These are phyloP conservation scores for Myopa testacea DNA, from an alignment of 2,888 invertebrate genomes.

Conservation along the genomic window DNA sequence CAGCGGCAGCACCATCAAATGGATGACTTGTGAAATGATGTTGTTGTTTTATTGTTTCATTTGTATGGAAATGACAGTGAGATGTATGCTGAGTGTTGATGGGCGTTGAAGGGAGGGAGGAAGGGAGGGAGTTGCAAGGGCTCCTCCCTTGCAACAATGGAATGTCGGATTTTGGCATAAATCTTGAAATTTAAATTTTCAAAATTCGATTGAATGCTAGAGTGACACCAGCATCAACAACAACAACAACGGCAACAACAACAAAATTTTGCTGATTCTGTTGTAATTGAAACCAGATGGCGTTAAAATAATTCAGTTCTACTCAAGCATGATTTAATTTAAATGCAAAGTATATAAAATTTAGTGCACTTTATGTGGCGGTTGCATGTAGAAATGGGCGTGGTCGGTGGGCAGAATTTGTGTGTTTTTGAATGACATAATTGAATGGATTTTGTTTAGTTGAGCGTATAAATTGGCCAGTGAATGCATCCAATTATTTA, in stretches of 20 bases:
- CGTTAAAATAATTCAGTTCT: constrained; percentile 19
- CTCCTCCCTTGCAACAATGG: background rate
- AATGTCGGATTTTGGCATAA: constrained; percentile 23
- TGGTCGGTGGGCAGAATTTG: no score
- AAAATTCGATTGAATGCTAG: background rate
- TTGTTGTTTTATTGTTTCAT: no score
- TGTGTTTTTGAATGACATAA: no score
- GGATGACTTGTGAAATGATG: background rate
- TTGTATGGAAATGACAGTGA: no score
- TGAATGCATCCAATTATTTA: no score
- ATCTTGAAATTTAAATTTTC: constrained; percentile 27
- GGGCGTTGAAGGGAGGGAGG: no score
- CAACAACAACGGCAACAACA: background rate
- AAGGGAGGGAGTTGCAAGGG: background rate
- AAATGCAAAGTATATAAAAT: no score
- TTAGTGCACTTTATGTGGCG: no score
- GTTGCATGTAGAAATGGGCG: no score
- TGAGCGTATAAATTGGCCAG: no score
- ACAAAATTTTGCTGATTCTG: background rate
- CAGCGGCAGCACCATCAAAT: background rate
- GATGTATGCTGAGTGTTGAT: no score
- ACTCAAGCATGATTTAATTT: constrained; percentile 11
- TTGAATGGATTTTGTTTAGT: no score
- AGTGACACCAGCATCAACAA: background rate
- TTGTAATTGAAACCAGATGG: constrained; percentile 2